These are phyloP conservation scores for Drosophila parvula DNA, from an alignment of 1,140 invertebrate species.

Conservation along the genomic window DNA sequence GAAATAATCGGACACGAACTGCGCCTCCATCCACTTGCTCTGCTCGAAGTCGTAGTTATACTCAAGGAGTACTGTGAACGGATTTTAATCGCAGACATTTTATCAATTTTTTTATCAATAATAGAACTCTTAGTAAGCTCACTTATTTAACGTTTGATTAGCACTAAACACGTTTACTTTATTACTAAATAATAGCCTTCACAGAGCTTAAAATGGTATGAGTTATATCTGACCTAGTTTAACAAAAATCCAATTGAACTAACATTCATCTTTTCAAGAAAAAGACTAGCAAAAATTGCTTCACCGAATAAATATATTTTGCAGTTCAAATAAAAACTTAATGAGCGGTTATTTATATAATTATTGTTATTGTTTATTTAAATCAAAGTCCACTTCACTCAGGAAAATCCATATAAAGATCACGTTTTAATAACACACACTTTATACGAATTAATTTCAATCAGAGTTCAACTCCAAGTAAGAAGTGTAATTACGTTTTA, in stretches of 20 bases:
- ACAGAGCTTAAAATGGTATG: too few species aligned
- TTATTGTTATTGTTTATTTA: neutral
- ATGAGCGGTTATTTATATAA: neutral
- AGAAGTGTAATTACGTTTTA: slow-evolving; percentile 22
- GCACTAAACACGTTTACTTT: neutral
- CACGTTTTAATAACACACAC: neutral
- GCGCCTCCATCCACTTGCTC: slow-evolving; percentile 54
- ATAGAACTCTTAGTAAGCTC: neutral
- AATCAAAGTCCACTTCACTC: neutral
- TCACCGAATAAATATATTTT: neutral
- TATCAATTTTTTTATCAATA: neutral
- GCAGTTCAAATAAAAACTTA: neutral
- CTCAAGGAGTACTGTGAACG: slow-evolving; percentile 10
- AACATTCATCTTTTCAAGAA: neutral
- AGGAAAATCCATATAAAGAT: neutral
- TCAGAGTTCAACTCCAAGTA: neutral
- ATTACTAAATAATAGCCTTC: too few species aligned
- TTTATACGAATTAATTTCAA: neutral
- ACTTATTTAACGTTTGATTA: neutral
- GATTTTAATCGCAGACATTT: neutral
- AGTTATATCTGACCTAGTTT: neutral
- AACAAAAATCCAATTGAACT: neutral
- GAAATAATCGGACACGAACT: slow-evolving; percentile 28
- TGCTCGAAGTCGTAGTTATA: neutral
- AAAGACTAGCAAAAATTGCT: neutral